Base-by-base conservation (phyloP, 30 jellyfish, hydroid and myxozoan genomes). In the Pelagia noctiluca region DNA sequence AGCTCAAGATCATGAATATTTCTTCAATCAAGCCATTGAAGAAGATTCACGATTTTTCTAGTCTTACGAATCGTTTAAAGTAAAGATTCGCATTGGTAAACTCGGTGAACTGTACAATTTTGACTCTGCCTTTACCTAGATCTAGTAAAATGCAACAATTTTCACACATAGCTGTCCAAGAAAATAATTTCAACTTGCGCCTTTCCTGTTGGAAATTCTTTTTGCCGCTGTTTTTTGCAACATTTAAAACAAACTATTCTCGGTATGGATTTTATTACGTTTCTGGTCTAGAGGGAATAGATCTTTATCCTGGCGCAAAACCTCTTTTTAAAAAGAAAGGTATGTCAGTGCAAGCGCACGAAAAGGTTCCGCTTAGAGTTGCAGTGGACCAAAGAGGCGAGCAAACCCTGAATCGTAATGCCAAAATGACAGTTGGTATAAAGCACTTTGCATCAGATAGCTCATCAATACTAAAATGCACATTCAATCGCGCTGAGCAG, bases 401-500 rank as follows among this genome's bases (percentile, higher is more conserved):
- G 70, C 75, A 70, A 19, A 36, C 75, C 12, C 24, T 33, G 19
- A 70, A 30, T 36, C 83, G 29, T 32, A 75, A 70, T 35, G 71
- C 83, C 8, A 70, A 70, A 46, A 70, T 75, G 26, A 29, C 74
- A 2, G 70, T 66, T 31, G 83, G 83, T 11, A 70, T 70, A 70
- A 70, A 70, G n/a, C 3, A 32, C 36, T 70, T 70, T 26, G 83
- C 67, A 8, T 70, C 83, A 31, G 76, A 35, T 46, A 31, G 34
- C 36, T 12, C 76, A 4, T 28, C 76, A 5, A 70, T 70, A 5
- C 29, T 70, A 35, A 70, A 70, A 37, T 70, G 71, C 76, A 36
- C 67, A 35, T 70, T 70, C 13, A 70, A 70, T 70, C 31, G 83
- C 7, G 71, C 83, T 7, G 83, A 70, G n/a, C 83, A 70, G 35